These are phyloP conservation scores for Leptinotarsa defecta DNA, from an alignment of 1,140 invertebrate species.

Conservation along the genomic window DNA sequence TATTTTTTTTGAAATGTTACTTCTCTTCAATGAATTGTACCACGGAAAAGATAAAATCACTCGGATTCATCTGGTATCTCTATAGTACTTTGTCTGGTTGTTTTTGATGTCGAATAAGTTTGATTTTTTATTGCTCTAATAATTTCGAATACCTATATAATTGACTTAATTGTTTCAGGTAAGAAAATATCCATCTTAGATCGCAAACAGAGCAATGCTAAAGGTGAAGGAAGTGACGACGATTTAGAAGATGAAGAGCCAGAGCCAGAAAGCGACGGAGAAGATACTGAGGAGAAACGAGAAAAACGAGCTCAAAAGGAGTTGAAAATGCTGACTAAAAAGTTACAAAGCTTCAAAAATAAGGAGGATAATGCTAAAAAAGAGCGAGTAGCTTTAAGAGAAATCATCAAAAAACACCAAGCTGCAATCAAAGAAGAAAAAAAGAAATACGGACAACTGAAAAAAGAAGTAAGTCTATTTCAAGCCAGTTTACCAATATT, in stretches of 20 bases:
- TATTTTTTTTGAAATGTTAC: too few relatives aligned
- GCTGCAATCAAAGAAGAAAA: conserved; percentile 74
- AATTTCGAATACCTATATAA: background rate
- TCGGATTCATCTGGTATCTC: too few relatives aligned
- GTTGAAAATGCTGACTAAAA: conserved; percentile 73
- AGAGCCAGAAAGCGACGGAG: conserved; percentile 70
- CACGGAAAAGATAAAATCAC: too few relatives aligned
- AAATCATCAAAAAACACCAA: conserved; percentile 80
- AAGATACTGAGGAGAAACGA: conserved; percentile 71
- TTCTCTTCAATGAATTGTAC: too few relatives aligned
- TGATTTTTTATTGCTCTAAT: too few relatives aligned
- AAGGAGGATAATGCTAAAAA: conserved; percentile 77
- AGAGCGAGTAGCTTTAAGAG: conserved; percentile 76
- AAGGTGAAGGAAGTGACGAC: conserved; percentile 33
- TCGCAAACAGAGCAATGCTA: conserved; percentile 36
- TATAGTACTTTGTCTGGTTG: too few relatives aligned
- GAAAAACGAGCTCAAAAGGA: conserved; percentile 63
- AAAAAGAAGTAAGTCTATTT: conserved; percentile 76
- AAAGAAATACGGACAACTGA: conserved; percentile 75
- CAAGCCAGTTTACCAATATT: background rate
- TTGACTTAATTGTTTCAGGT: conserved; percentile 30
- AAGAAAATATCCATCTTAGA: conserved; percentile 43
- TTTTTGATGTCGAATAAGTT: too few relatives aligned
- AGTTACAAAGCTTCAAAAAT: conserved; percentile 77
- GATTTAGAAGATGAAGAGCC: conserved; percentile 46